Evolutionary conservation across 2,797 vertebrate species (phyloP).

Genomic region (Onychomys arenicola): DNA sequence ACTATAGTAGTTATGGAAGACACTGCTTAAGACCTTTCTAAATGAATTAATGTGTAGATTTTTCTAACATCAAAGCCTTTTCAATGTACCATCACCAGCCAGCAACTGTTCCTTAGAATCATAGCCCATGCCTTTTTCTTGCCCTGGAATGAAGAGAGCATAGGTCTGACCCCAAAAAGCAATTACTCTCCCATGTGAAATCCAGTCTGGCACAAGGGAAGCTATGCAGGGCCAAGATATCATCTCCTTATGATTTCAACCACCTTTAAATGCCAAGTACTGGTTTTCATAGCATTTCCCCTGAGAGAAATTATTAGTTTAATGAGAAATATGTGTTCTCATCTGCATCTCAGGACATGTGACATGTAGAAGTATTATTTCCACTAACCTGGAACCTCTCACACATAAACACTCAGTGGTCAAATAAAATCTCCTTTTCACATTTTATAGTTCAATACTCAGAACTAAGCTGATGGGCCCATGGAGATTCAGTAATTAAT

Average conservation of each 20-base stretch:
- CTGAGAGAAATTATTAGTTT: conserved; percentile 54
- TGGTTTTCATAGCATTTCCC: not conserved
- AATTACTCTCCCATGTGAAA: conserved; percentile 47
- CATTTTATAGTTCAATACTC: conserved; percentile 33
- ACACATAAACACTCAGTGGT: conserved; percentile 55
- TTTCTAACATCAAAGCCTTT: not conserved
- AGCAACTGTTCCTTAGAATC: not conserved
- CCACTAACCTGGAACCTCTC: conserved; percentile 53
- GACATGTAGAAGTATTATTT: conserved; percentile 55
- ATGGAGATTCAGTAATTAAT: not conserved
- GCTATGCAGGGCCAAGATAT: conserved; percentile 59
- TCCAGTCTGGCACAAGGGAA: conserved; percentile 62
- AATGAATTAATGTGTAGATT: not conserved
- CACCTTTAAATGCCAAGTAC: conserved; percentile 75
- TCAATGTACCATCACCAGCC: not conserved
- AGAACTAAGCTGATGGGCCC: conserved; percentile 23
- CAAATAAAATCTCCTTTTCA: conserved; percentile 62
- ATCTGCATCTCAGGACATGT: conserved; percentile 19
- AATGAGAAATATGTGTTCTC: conserved; percentile 58
- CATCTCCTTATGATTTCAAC: conserved; percentile 73
- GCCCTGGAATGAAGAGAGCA: not conserved
- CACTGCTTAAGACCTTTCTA: not conserved
- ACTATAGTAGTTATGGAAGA: not conserved
- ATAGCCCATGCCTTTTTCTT: not conserved
- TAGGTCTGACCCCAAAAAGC: not conserved